These are phyloP conservation scores for Gopherus flavomarginatus DNA, from an alignment of 2,113 vertebrate genomes.

Conservation along the genomic window DNA sequence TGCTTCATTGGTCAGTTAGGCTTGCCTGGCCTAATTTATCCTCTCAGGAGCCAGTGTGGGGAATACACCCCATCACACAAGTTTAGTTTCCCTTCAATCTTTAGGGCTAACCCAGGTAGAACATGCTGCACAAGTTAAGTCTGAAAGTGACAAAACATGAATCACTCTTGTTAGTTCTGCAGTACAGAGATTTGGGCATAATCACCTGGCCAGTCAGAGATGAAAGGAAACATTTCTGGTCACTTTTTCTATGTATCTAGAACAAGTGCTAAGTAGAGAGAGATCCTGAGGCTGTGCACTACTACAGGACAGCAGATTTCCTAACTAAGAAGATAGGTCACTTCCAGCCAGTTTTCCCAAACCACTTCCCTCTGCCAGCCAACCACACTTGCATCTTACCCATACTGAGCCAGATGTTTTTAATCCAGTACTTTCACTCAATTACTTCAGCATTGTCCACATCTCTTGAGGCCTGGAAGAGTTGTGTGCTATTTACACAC, in stretches of 20 bases:
- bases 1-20: no score
- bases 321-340: not conserved
- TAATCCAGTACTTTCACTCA: not conserved
- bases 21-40: no score
- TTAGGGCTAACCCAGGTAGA: not conserved
- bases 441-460: not conserved
- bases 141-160: not conserved
- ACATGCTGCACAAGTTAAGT: not conserved
- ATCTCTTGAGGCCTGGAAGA: not conserved
- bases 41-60: no score
- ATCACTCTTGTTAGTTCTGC: not conserved
- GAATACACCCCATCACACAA: not conserved
- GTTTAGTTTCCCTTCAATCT: not conserved
- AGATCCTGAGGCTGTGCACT: not conserved
- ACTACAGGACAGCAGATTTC: accelerated
- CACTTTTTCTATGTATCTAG: not conserved
- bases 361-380: not conserved
- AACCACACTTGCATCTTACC: not conserved
- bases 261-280: not conserved
- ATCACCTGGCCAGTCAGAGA: not conserved
- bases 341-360: not conserved
- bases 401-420: not conserved
- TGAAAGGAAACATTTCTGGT: not conserved
- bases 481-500: not conserved
- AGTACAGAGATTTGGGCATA: not conserved